Conservation (phyloP, 2,888 invertebrate genomes). For the Plagodis dolabraria region DNA sequence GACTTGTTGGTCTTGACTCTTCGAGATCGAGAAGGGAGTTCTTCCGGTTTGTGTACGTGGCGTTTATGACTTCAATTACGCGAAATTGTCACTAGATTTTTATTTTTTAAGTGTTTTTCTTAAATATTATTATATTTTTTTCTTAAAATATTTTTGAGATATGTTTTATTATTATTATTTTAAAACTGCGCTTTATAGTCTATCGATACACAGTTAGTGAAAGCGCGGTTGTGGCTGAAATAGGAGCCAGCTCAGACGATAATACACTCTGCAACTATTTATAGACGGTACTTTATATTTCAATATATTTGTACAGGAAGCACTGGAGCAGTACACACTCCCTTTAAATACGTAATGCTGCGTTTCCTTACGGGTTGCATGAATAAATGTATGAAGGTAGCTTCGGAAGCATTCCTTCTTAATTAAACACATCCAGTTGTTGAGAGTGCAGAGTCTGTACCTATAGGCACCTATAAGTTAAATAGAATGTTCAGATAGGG, state of each 20-base stretch:
- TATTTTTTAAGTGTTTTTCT: no score
- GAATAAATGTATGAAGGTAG: conserved; percentile 3
- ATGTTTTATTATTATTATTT: no score
- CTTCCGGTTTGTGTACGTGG: no score
- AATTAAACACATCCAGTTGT: background rate
- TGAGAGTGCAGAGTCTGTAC: no score
- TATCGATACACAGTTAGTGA: conserved; percentile 5
- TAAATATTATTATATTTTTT: no score
- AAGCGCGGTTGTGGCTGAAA: conserved; percentile 10
- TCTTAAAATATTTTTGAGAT: no score
- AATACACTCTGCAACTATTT: background rate
- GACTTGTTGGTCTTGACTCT: no score
- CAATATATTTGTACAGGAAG: background rate
- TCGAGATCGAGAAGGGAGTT: no score
- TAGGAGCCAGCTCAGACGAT: background rate
- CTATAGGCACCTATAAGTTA: no score
- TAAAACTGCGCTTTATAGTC: conserved; percentile 1
- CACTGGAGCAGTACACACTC: background rate
- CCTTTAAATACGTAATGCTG: background rate
- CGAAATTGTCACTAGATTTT: no score
- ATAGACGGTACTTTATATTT: no score
- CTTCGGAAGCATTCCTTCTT: background rate
- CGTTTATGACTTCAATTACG: no score
- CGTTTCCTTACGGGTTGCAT: conserved; percentile 2
- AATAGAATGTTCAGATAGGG: background rate